Evolutionary conservation across 2,888 invertebrate genomes (phyloP), one percentile per base, ranked within the genome.

Genomic region (Aphrophora alni): DNA sequence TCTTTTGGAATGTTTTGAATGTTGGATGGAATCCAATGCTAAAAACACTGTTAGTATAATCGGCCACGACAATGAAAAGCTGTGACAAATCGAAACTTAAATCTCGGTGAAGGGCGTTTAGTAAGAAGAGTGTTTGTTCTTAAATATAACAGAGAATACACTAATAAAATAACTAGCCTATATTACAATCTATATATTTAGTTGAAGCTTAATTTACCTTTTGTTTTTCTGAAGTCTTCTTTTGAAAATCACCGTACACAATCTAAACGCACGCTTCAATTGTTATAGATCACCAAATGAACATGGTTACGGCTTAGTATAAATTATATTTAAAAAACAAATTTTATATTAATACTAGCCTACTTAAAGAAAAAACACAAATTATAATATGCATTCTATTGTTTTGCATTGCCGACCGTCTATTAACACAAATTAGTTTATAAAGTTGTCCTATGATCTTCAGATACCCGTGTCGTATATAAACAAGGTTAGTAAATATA

Each of bases 1-100:
- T n/a, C 59, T 59, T 59, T 59, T n/a, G 59, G 59, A 59, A 21
- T 59, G 59, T 59, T 59, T 44, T 59, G 59, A 59, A 59, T 59
- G 59, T 59, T 59, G 59, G 59, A 59, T 59, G 14, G 3, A 21
- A 59, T 59, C 59, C 59, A 59, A 59, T 59, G 12, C 21, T 59
- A 59, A 59, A 59, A 59, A 12, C 17, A 59, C 59, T 4, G 59
- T 59, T 59, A n/a, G 5, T 21, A 59, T n/a, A 4, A 21, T 21
- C 59, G 10, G 21, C 21, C 21, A 59, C 12, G 10, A 44, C 12
- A 44, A 17, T 14, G 5, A 14, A 59, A 21, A 21, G 59, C 21
- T 59, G 33, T 33, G 4, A 59, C n/a, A 59, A 59, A 21, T 59
- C 21, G 3, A 21, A 59, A 59, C 21, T 21, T 21, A 59, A 59